Base-by-base conservation (phyloP, 2,888 invertebrate species). In the Crossocerus cetratus region DNA sequence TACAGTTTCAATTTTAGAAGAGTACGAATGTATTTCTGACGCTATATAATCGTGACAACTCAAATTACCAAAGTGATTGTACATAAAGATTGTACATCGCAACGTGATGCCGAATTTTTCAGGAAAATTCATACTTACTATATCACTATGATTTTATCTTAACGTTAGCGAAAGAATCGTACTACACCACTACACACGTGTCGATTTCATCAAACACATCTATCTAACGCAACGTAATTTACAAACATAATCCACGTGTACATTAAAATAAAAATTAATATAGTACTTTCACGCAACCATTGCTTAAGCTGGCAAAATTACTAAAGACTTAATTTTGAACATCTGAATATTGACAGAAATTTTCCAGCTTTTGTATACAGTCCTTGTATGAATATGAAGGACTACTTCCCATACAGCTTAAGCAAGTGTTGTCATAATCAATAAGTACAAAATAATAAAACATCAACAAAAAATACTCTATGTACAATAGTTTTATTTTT, bases 401-500 rank as follows among this genome's bases (percentile, higher is more conserved):
- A 32, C 32, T n/a, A 32, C 32, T 32, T 32, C 8, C 32, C 5
- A 32, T 32, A 32, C 76, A 83, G 78, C 81, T 83, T 83, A 80
- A 84, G 79, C 81, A 80, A 68, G 70, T 72, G 71, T 76, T 77
- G 81, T 73, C 59, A 65, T 65, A 76, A 72, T 69, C 74, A 63
- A 73, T 69, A 71, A 80, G 78, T 80, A 80, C 75, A 85, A 83
- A 85, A 82, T 82, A 86, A 87, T 83, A 85, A 84, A 86, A 84
- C 83, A 83, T 86, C 85, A 85, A 87, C 84, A 81, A 87, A 87
- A 85, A 84, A 85, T 84, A 86, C 84, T 89, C 87, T 89, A 88
- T 89, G 85, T 90, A 90, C 89, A 90, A 85, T 83, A 86, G 76
- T 82, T 89, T 90, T 90, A 90, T 90, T 90, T 83, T 80, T 81